phyloP scores from a whole-genome alignment of 2,797 vertebrate genomes.

The Myotis findleyi region DNA sequence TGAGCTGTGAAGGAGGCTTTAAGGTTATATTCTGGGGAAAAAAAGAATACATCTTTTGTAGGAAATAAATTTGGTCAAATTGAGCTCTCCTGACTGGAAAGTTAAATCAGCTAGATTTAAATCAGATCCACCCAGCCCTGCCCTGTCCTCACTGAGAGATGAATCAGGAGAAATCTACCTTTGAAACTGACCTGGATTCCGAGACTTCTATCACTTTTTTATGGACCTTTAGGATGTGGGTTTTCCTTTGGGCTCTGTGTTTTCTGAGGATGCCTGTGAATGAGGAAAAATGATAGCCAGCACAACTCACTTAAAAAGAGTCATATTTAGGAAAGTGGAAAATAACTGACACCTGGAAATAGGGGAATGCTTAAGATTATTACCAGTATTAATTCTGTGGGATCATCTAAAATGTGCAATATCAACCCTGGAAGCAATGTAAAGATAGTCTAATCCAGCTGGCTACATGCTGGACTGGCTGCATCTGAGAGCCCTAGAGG shows the following conservation, averaged over 20 bases:
- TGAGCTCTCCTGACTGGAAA: slow-evolving; percentile 68
- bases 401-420: not conserved
- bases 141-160: slow-evolving; percentile 57
- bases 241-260: slow-evolving; percentile 50
- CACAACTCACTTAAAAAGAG: slow-evolving; percentile 39
- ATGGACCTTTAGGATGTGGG: slow-evolving; percentile 61
- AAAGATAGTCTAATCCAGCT: not conserved
- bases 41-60: slow-evolving; percentile 68
- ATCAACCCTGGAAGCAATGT: not conserved
- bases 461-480: not conserved
- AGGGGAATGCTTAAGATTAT: not conserved
- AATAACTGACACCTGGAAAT: slow-evolving; percentile 35
- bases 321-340: slow-evolving; percentile 42
- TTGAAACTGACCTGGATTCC: slow-evolving; percentile 81
- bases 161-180: slow-evolving; percentile 74
- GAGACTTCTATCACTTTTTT: slow-evolving; percentile 64
- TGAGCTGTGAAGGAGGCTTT: slow-evolving; percentile 62
- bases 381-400: not conserved
- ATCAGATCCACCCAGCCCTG: slow-evolving; percentile 61
- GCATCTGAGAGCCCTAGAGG: not conserved
- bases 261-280: slow-evolving; percentile 43
- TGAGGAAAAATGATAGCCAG: slow-evolving; percentile 1
- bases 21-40: slow-evolving; percentile 54
- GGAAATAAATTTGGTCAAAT: slow-evolving; percentile 71
- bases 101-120: slow-evolving; percentile 76